Percentiles rank a stretch among this genome's conserved stretches.
phyloP scores from a whole-genome alignment of 2,113 vertebrate genomes.

The Nyctereutes procyonoides region DNA sequence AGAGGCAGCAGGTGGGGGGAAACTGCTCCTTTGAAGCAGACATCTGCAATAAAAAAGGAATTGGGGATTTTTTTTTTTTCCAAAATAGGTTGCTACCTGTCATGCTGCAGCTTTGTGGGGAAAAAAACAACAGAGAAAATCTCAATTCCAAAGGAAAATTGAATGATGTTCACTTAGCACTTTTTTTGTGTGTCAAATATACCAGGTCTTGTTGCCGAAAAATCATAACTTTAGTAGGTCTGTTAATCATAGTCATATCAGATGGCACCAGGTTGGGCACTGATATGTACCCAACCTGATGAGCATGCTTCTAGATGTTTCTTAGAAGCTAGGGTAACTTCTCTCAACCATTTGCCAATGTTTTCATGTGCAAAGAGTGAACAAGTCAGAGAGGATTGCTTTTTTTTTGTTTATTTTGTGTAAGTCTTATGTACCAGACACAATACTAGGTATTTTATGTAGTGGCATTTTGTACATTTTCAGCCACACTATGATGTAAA shows the following conservation, averaged over 20 bases:
- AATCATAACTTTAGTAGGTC: background rate
- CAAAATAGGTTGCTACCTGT: constrained; percentile 59
- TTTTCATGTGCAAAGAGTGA: background rate
- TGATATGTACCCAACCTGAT: background rate
- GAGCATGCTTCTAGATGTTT: background rate
- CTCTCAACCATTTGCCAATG: background rate
- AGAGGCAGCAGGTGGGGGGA: constrained; percentile 40
- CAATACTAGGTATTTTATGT: too few species aligned
- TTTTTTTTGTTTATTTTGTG: background rate
- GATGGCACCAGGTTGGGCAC: background rate
- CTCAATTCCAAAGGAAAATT: constrained; percentile 13
- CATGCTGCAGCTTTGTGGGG: background rate
- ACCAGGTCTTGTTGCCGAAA: background rate
- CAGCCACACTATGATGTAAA: background rate
- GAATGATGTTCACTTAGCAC: background rate
- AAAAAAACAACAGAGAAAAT: background rate
- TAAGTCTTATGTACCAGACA: background rate
- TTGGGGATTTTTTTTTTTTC: background rate
- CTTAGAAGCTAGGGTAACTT: background rate
- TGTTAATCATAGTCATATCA: background rate
- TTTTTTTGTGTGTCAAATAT: background rate
- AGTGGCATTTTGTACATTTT: background rate
- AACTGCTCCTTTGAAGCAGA: constrained; percentile 56
- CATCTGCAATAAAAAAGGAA: constrained; percentile 55
- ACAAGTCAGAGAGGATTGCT: background rate